Base-by-base conservation (phyloP, 1,140 invertebrate species). In the Harlomillsia oculata region DNA sequence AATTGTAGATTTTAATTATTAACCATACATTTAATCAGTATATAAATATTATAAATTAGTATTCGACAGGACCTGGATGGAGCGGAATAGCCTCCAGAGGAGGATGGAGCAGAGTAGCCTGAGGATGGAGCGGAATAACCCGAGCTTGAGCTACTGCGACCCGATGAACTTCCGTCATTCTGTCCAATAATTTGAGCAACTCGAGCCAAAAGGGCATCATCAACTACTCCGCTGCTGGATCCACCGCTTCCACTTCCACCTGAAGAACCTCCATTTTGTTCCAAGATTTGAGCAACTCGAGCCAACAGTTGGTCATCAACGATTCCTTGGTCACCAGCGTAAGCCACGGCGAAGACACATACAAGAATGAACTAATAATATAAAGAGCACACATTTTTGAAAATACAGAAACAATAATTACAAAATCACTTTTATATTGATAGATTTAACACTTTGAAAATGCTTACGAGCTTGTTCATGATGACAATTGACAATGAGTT, bases 381-480 rank as follows among this genome's bases (percentile, higher is more conserved):
- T 13, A 32, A 32, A 2, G 6, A 48, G 0, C 20, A 29, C 18
- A 26, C 25, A 44, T 18, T n/a, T 41, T 41, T 23, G 39, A 18
- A 6, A 6, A 11, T 23, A 41, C 39, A 28, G 14, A 8, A 45
- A 23, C 28, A 45, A 28, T 45, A 45, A 45, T 45, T 23, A 41
- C 25, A 41, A 23, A 44, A 32, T 48, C 34, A 32, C 34, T 48
- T 32, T 30, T 16, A 21, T 5, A 3, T 44, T 25, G 28, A 30
- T 46, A 3, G 28, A 5, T 30, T 5, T 21, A 30, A 46, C 34
- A 23, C 25, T 32, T 20, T 20, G 30, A 11, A 18, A 20, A 21
- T 11, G 36, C 45, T 32, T 48, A 48, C 45, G 36, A 48, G 36
- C 45, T 48, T 48, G 45, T 48, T 48, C 45, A 48, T 48, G 28